These are phyloP conservation scores for Neocrepidodera transversa DNA, from an alignment of 2,888 invertebrate genomes.

Conservation along the genomic window DNA sequence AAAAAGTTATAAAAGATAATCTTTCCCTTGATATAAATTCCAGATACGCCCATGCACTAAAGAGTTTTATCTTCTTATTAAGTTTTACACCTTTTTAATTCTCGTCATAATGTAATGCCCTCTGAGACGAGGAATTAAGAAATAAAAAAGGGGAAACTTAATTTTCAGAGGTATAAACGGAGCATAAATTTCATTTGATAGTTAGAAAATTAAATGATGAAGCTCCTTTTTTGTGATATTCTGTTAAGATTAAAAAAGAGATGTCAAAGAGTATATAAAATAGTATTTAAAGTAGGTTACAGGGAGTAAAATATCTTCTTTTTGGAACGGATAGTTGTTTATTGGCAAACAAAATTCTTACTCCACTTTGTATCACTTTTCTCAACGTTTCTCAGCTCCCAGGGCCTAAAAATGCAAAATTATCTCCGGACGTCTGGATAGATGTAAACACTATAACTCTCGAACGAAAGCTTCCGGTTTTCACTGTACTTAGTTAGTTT, in stretches of 20 bases:
- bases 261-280: slow-evolving; percentile 4
- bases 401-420: too few species aligned
- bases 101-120: slow-evolving; percentile 45
- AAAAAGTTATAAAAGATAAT: too few species aligned
- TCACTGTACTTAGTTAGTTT: too few species aligned
- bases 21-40: not conserved
- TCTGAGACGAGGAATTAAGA: slow-evolving; percentile 40
- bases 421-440: too few species aligned
- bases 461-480: too few species aligned
- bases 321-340: too few species aligned
- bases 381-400: too few species aligned
- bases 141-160: slow-evolving; percentile 41
- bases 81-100: slow-evolving; percentile 53
- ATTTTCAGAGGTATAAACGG: slow-evolving; percentile 37
- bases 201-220: slow-evolving; percentile 45
- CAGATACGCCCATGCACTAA: slow-evolving; percentile 13
- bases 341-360: too few species aligned
- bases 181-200: slow-evolving; percentile 39
- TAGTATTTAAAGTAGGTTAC: slow-evolving; percentile 1
- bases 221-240: slow-evolving; percentile 32
- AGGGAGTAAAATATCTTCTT: too few species aligned
- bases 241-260: slow-evolving; percentile 18
- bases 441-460: too few species aligned
- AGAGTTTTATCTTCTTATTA: slow-evolving; percentile 47
- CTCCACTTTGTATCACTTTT: too few species aligned